These are phyloP conservation scores for Hyposmocoma kahamanoa DNA, from an alignment of 1,140 invertebrate species.

Conservation along the genomic window DNA sequence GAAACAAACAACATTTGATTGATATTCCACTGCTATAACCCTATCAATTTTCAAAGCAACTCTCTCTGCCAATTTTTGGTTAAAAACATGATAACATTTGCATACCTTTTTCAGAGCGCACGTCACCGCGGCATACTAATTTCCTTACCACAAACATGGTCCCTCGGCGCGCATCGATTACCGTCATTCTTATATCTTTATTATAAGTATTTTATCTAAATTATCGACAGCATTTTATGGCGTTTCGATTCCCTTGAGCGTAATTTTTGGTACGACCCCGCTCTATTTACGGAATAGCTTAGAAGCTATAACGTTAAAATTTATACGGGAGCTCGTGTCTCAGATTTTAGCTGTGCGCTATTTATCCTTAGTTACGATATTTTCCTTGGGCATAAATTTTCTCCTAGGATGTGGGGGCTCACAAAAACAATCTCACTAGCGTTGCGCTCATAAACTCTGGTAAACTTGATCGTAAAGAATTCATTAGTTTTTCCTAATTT, in stretches of 20 bases:
- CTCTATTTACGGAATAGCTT: constrained; percentile 40
- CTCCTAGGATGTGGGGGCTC: background rate
- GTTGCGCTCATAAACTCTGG: too few relatives aligned
- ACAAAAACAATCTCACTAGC: too few relatives aligned
- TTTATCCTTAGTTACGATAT: constrained; percentile 1
- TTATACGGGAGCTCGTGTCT: background rate
- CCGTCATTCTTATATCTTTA: constrained; percentile 28
- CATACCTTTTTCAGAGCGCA: background rate
- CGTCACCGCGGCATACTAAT: constrained; percentile 15
- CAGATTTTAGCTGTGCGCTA: constrained; percentile 2
- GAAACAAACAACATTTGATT: too few relatives aligned
- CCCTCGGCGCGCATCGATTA: constrained; percentile 10
- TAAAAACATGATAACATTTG: constrained; percentile 1
- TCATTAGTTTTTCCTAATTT: too few relatives aligned
- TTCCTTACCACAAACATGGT: background rate
- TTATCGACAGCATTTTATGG: constrained; percentile 39
- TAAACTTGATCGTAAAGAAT: too few relatives aligned
- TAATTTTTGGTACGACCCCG: constrained; percentile 43
- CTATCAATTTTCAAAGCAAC: background rate
- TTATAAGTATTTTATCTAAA: constrained; percentile 28
- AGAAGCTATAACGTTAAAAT: constrained; percentile 41
- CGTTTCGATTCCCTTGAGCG: constrained; percentile 27
- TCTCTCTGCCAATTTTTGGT: background rate
- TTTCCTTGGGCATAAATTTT: background rate
- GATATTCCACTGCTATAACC: background rate